Base-by-base conservation (phyloP, 2,113 vertebrate genomes). In the Syrmaticus mikado region DNA sequence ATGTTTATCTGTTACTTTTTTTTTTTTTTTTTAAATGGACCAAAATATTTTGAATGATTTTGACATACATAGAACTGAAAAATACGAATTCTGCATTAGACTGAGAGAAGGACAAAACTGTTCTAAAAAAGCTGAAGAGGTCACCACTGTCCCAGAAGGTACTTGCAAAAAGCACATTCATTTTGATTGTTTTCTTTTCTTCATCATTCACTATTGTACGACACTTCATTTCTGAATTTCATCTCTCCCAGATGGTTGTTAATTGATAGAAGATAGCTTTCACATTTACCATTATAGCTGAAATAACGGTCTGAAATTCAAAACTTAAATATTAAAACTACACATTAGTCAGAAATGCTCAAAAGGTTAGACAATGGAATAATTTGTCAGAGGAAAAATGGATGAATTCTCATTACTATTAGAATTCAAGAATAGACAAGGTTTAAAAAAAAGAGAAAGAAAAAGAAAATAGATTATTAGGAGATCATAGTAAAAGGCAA, bases 321-420 rank as follows among this genome's bases (percentile, higher is more conserved):
- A 95, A 96, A 96, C 77, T 95, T 93, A 94, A 97, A 97, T 95
- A 95, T 94, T 96, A 93, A 95, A 97, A 67, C 48, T 87, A 92
- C 52, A n/a, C 76, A 95, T 95, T 95, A 95, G 82, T 68, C 75
- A 95, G 80, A 96, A 95, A 95, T 50, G 41, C 93, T 82, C 82
- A 95, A 90, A 92, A 92, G 85, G 87, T 94, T 96, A 96, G 76
- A 91, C 61, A 96, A 93, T 92, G 71, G 82, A 95, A 90, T 82
- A 87, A 96, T 96, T 90, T 94, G 82, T 95, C 93, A 93, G 22
- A 58, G 78, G 71, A 94, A n/a, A 92, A 94, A 87, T 38, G 64
- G 57, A 66, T 88, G 90, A 94, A 88, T 91, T 68, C 85, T 90
- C 75, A 78, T 88, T 94, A 65, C 58, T 79, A 62, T 46, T 76